phyloP scores from a whole-genome alignment of 1,140 invertebrate species.

The Papilio helenus region DNA sequence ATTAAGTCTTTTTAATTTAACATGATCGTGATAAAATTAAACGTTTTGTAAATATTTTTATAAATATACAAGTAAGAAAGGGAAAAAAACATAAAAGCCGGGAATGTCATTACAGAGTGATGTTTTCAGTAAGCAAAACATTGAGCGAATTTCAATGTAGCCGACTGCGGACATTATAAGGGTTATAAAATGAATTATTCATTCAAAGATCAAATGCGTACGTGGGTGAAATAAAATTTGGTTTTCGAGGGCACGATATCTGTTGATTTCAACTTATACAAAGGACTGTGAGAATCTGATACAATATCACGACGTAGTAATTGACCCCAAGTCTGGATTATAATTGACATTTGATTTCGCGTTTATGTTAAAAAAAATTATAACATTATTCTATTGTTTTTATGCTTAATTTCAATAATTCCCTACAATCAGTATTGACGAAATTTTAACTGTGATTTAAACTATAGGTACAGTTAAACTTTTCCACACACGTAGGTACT shows the following conservation, averaged over 20 bases:
- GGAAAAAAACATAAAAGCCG: neutral
- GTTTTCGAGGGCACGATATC: slow-evolving; percentile 17
- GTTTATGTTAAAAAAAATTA: neutral
- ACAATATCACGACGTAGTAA: neutral
- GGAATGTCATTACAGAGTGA: slow-evolving; percentile 1
- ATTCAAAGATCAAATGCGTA: slow-evolving; percentile 35
- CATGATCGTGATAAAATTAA: neutral
- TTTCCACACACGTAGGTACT: no score
- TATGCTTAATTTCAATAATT: no score
- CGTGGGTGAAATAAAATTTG: slow-evolving; percentile 29
- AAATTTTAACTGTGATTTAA: no score
- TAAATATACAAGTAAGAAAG: neutral
- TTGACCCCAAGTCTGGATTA: neutral
- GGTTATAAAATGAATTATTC: slow-evolving; percentile 38
- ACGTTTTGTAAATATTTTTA: neutral
- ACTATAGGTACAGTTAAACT: no score
- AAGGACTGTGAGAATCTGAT: neutral
- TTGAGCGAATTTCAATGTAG: slow-evolving; percentile 19
- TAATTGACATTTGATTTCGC: neutral
- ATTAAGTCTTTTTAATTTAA: neutral
- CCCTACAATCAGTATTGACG: no score
- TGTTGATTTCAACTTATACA: slow-evolving; percentile 20
- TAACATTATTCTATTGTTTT: no score
- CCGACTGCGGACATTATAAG: slow-evolving; percentile 35
- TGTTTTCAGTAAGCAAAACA: slow-evolving; percentile 25